Evolutionary conservation across 2,113 vertebrate genomes (phyloP), one percentile per base, ranked within the genome.

Genomic region (Serilophus lunatus): DNA sequence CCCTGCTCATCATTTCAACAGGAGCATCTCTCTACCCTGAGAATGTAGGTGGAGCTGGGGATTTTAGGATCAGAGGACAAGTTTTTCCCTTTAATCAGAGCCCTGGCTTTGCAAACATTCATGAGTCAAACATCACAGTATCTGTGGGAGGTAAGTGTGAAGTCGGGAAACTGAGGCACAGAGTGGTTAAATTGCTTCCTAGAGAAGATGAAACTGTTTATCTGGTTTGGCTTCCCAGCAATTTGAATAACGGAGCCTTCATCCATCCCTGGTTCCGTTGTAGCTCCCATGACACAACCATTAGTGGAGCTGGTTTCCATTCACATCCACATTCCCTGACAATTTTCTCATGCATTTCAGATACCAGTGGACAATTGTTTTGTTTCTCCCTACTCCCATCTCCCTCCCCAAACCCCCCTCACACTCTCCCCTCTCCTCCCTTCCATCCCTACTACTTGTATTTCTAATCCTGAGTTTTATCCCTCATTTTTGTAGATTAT

Each of bases 401-500:
- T 89, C 74, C 72, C 33, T 89, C 80, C 93, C 97, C 78, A 47
- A n/a, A 49, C 53, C 64, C 69, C 88, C 56, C 56, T 92, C 70
- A 70, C 59, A 14, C 12, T 83, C 19, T 63, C 33, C 84, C 83
- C 28, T 40, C 13, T 45, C 47, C 85, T 64, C 53, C 14, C 18
- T 64, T 71, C 78, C 70, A 7, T 81, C 29, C 80, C 82, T 69
- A 94, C 79, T 90, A 49, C 95, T 94, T 95, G 63, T 91, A 38
- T 97, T 94, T 97, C 98, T 98, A 98, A 98, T 96, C 95, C 94
- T 97, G 90, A 98, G 97, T 99, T 98, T 99, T 98, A 98, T 99
- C 98, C 98, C 98, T 98, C 98, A 12, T 98, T 99, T 98, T 98
- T 99, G 96, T 99, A 99, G 99, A 99, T 99, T 99, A 99, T 99